phyloP scores from a whole-genome alignment of 1,140 invertebrate genomes.

The Heterodera carotae region DNA sequence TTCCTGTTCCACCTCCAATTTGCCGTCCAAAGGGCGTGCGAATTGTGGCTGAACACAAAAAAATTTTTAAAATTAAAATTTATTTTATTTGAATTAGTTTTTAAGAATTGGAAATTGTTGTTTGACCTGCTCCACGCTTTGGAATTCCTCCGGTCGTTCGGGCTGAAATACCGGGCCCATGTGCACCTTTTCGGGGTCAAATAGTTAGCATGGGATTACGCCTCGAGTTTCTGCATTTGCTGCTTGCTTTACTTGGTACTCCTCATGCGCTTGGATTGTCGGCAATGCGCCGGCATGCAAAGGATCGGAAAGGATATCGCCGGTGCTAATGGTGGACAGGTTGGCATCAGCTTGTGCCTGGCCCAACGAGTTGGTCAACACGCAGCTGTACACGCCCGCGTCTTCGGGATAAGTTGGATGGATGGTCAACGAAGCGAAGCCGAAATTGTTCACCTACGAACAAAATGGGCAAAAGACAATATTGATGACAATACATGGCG shows the following conservation, averaged over 20 bases:
- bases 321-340: slow-evolving; percentile 46
- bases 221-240: slow-evolving; percentile 5
- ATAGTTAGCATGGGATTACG: slow-evolving; percentile 8
- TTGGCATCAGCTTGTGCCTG: slow-evolving; percentile 70
- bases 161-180: slow-evolving; percentile 54
- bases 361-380: slow-evolving; percentile 81
- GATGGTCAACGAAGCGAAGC: slow-evolving; percentile 87
- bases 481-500: background rate
- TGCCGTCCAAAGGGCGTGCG: slow-evolving; percentile 43
- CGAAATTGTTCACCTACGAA: slow-evolving; percentile 78
- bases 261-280: slow-evolving; percentile 56
- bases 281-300: slow-evolving; percentile 57
- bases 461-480: slow-evolving; percentile 9
- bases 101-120: too few relatives aligned
- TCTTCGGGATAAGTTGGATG: slow-evolving; percentile 87
- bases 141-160: slow-evolving; percentile 60
- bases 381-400: slow-evolving; percentile 84
- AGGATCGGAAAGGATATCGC: slow-evolving; percentile 49
- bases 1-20: slow-evolving; percentile 66
- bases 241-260: slow-evolving; percentile 30
- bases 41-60: slow-evolving; percentile 36
- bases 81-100: too few relatives aligned
- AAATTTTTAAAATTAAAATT: background rate
- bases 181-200: slow-evolving; percentile 56
- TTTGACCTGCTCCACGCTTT: slow-evolving; percentile 48